Evolutionary conservation across 1,140 invertebrate species (phyloP), one percentile per base, ranked within the genome.

Genomic region (Pogonognathellus flavescens): DNA sequence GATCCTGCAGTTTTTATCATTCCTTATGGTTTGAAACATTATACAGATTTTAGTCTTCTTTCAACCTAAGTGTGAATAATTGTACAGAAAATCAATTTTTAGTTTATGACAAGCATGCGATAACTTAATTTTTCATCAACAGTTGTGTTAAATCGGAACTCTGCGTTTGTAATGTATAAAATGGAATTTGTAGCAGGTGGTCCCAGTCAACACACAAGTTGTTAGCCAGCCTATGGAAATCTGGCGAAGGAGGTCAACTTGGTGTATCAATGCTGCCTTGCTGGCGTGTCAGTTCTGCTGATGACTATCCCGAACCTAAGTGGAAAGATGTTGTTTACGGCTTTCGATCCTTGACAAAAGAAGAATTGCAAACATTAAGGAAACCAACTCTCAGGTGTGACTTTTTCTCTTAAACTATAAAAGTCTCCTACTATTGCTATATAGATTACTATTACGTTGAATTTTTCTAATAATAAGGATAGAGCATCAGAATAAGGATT

Each of bases 201-300:
- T 92, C 93, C 0, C 90, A 90, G 52, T 91, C 89, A 80, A 94
- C 94, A 7, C 93, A 93, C 88, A 89, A 91, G 13, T 94, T 93
- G 88, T 90, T 95, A 62, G 90, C 93, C 70, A 86, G 92, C 41
- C 89, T 95, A 59, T 95, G 94, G 94, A 91, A 92, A 85, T 90
- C 92, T 82, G 93, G 92, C 31, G 90, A 92, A 5, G 91, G 92
- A 13, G 90, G 92, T 10, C 90, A 92, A 83, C 90, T 92, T 14
- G 94, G 94, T 31, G 89, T 95, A 8, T 92, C 91, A 14, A 89
- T 95, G 10, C 53, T 94, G 60, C 94, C 94, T 0, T 90, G 92
- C n/a, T 91, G 91, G 53, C 89, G 91, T 11, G 87, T 95, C 14
- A 90, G 87, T 20, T 91, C 89, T 16, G 90, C 89, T 8, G 66